phyloP scores from a whole-genome alignment of 2,113 vertebrate species.

The Electrona antarctica region DNA sequence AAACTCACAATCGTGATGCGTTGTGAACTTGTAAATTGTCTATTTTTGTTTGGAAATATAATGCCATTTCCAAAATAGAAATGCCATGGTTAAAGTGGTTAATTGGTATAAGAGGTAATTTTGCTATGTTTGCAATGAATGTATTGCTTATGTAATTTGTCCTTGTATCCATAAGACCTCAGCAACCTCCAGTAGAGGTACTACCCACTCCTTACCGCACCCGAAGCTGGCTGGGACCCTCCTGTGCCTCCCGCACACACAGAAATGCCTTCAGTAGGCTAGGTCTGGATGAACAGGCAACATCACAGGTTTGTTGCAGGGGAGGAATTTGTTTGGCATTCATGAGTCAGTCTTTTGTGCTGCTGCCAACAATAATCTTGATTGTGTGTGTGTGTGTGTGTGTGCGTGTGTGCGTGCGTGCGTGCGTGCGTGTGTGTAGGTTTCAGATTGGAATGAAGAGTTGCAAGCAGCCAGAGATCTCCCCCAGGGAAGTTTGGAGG shows the following conservation, averaged over 20 bases:
- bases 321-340: background rate
- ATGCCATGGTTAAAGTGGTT: no score
- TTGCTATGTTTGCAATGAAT: background rate
- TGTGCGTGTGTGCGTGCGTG: constrained; percentile 1
- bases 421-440: constrained; percentile 49
- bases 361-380: background rate
- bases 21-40: no score
- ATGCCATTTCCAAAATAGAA: no score
- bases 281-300: constrained; percentile 73
- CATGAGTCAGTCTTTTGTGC: background rate
- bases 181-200: constrained; percentile 58
- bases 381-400: background rate
- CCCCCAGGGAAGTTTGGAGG: constrained; percentile 72
- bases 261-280: constrained; percentile 74
- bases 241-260: constrained; percentile 69
- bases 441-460: constrained; percentile 86
- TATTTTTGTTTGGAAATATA: no score
- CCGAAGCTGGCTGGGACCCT: constrained; percentile 77
- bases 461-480: constrained; percentile 81
- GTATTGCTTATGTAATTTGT: background rate
- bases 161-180: constrained; percentile 52
- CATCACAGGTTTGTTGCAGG: constrained; percentile 66
- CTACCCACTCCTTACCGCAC: constrained; percentile 76
- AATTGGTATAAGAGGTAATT: no score
- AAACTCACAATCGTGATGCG: no score